Conservation (phyloP, 2,888 invertebrate genomes). For the Chloromyia formosa region DNA sequence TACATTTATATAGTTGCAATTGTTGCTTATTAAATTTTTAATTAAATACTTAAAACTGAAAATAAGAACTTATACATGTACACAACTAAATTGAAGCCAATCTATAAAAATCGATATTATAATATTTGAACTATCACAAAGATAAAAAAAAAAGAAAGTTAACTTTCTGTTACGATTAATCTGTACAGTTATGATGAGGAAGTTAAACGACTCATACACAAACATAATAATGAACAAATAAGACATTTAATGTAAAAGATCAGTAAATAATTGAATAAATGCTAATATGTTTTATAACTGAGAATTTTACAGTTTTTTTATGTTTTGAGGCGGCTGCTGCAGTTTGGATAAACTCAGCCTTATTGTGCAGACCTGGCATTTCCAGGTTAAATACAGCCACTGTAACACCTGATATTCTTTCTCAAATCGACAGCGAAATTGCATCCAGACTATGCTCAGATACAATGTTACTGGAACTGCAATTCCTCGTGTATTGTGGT, state of each 20-base stretch:
- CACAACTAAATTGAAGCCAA: neutral
- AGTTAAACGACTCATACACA: neutral
- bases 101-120: too few species aligned
- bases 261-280: slow-evolving; percentile 13
- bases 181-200: neutral
- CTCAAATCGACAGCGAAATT: too few species aligned
- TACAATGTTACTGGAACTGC: too few species aligned
- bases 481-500: too few species aligned
- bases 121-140: too few species aligned
- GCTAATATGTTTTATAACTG: slow-evolving; percentile 36
- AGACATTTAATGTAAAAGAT: neutral
- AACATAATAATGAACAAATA: slow-evolving; percentile 2
- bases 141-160: neutral
- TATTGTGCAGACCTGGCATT: too few species aligned
- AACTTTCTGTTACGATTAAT: neutral
- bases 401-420: too few species aligned
- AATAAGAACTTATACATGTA: neutral
- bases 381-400: too few species aligned
- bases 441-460: too few species aligned
- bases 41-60: neutral
- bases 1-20: neutral
- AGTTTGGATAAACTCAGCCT: too few species aligned
- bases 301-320: slow-evolving; percentile 3
- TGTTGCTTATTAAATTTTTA: slow-evolving; percentile 22
- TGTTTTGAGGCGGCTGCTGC: neutral